These are phyloP conservation scores for Ascaphus truei DNA, from an alignment of 2,113 vertebrate genomes.

Conservation along the genomic window DNA sequence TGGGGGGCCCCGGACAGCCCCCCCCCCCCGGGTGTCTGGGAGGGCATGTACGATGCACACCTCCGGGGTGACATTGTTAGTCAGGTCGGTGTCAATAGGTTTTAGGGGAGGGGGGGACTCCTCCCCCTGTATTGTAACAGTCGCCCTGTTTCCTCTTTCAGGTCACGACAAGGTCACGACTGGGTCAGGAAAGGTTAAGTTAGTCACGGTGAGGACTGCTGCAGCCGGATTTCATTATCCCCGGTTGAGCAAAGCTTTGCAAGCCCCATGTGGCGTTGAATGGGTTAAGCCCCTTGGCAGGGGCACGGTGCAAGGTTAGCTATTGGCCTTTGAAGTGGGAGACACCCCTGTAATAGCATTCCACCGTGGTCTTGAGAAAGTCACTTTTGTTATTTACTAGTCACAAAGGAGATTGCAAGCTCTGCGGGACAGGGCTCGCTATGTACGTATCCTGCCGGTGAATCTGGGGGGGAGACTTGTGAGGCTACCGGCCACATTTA, in stretches of 20 bases:
- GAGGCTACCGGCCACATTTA: no score
- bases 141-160: constrained; percentile 33
- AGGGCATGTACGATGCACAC: constrained; percentile 38
- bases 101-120: constrained; percentile 30
- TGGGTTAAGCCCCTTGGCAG: no score
- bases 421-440: no score
- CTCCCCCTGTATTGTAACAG: constrained; percentile 45
- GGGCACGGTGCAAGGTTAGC: constrained; percentile 5
- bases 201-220: neutral
- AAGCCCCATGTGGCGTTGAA: no score
- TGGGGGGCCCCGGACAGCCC: neutral
- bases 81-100: constrained; percentile 1
- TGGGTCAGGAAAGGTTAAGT: constrained; percentile 49
- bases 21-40: constrained; percentile 26
- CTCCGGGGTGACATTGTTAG: constrained; percentile 38
- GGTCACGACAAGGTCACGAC: constrained; percentile 57
- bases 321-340: constrained; percentile 15
- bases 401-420: no score
- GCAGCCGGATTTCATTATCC: constrained; percentile 2
- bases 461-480: no score
- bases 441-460: no score
- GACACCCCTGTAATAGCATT: neutral
- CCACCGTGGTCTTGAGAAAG: constrained; percentile 5
- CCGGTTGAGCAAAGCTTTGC: neutral
- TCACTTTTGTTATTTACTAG: no score